Evolutionary conservation across 2,113 vertebrate genomes (phyloP), one percentile per base, ranked within the genome.

Genomic region (Oncorhynchus gorbuscha): DNA sequence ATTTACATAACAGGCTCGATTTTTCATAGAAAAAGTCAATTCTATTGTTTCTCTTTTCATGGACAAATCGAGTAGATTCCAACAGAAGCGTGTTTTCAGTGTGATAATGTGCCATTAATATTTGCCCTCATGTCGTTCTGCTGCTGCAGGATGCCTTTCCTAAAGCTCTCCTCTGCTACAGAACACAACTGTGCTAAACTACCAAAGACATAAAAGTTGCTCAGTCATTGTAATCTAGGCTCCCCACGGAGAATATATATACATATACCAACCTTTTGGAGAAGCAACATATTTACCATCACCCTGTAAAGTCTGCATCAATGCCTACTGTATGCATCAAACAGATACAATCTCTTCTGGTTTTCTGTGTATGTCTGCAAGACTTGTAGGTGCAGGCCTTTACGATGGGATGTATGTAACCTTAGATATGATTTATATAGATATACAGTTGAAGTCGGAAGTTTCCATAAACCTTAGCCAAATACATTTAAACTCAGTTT

Each of bases 271-370:
- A 55, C 14, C 51, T 55, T 55, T 55, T 55, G 16, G 16, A 30
- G 32, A n/a, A 69, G 39, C 32, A 69, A 39, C 67, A 69, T 69
- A n/a, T 45, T n/a, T 45, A 67, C 16, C 20, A 35, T 35, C 18
- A 14, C 5, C 30, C 32, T 39, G 30, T 69, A n/a, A 39, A 39
- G 67, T 69, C 67, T 45, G 1, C 67, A 39, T 13, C 30, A 32
- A 2, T 69, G 32, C 67, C 32, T 69, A 28, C 67, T 35, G n/a
- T 61, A 72, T 72, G 48, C 59, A 72, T 72, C 71, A 72, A 45
- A 28, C 14, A 8, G 49, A 32, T 59, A 30, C 49, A 59, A 30
- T 20, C 12, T 49, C 49, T 26, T 22, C 2, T 51, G 49, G 22
- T 28, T 28, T 3, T 8, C 11, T 51, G 2, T 51, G 49, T 51